Evolutionary conservation across 2,113 vertebrate genomes (phyloP).

Genomic region (Neolamprologus hecqui): DNA sequence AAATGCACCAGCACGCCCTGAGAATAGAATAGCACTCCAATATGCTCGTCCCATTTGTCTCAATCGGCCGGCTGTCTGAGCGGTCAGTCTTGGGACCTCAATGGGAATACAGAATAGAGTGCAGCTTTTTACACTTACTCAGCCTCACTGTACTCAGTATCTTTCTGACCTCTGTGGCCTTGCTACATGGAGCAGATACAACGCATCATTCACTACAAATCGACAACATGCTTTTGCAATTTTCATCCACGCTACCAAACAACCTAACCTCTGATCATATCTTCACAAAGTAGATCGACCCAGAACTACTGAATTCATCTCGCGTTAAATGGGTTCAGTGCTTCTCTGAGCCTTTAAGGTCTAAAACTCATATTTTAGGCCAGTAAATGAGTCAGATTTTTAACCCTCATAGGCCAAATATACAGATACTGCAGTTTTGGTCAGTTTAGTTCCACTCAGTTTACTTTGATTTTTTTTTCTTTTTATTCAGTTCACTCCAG

Average conservation of each 20-base stretch:
- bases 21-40: slow-evolving; percentile 42
- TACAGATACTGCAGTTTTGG: background rate
- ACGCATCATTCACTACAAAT: slow-evolving; percentile 1
- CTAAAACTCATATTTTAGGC: background rate
- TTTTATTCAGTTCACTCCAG: background rate
- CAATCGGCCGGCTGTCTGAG: slow-evolving; percentile 54
- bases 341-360: background rate
- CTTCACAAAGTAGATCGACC: background rate
- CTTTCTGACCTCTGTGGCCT: slow-evolving; percentile 45
- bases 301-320: background rate
- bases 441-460: background rate
- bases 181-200: slow-evolving; percentile 17
- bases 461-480: background rate
- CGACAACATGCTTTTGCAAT: background rate
- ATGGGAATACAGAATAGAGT: slow-evolving; percentile 57
- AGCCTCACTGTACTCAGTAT: slow-evolving; percentile 35
- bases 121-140: slow-evolving; percentile 58
- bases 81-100: slow-evolving; percentile 53
- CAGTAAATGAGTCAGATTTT: background rate
- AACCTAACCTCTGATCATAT: background rate
- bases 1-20: slow-evolving; percentile 33
- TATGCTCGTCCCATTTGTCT: slow-evolving; percentile 61
- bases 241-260: background rate
- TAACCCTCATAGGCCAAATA: background rate
- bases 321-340: background rate